phyloP scores from a whole-genome alignment of 2,888 invertebrate species.

The Molorchus minor region DNA sequence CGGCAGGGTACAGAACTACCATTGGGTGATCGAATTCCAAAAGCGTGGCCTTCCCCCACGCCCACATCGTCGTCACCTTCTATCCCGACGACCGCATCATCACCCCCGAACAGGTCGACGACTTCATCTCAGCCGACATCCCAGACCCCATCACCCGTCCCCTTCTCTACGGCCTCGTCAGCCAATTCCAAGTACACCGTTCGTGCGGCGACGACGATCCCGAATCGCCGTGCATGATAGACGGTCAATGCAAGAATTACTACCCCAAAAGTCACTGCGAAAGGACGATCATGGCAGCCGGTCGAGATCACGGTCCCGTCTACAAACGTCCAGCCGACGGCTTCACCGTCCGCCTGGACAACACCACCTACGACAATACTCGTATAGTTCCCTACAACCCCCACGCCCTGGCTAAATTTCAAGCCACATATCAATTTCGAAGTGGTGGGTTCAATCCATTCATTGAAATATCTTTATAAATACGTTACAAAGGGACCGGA shows the following conservation, averaged over 20 bases:
- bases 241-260: too few species aligned
- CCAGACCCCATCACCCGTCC: not conserved
- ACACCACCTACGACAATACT: slow-evolving; percentile 17
- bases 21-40: slow-evolving; percentile 27
- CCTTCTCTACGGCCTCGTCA: too few species aligned
- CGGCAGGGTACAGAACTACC: slow-evolving; percentile 16
- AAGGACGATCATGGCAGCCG: too few species aligned
- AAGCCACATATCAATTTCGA: slow-evolving; percentile 42
- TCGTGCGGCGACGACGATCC: too few species aligned
- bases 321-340: slow-evolving; percentile 22
- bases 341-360: slow-evolving; percentile 5
- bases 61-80: slow-evolving; percentile 27
- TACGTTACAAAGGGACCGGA: slow-evolving; percentile 33
- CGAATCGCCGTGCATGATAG: too few species aligned
- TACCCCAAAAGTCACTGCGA: too few species aligned
- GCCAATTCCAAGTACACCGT: too few species aligned
- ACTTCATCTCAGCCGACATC: too few species aligned
- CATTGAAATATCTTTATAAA: slow-evolving; percentile 41
- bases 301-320: not conserved
- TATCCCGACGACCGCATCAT: not conserved
- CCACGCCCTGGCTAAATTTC: slow-evolving; percentile 31
- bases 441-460: slow-evolving; percentile 27
- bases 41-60: slow-evolving; percentile 28
- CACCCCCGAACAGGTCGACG: too few species aligned
- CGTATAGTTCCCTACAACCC: slow-evolving; percentile 31